Percentiles rank a stretch among this genome's conserved stretches.
phyloP scores from a whole-genome alignment of 2,888 invertebrate genomes.

The Cryptops parisi region DNA sequence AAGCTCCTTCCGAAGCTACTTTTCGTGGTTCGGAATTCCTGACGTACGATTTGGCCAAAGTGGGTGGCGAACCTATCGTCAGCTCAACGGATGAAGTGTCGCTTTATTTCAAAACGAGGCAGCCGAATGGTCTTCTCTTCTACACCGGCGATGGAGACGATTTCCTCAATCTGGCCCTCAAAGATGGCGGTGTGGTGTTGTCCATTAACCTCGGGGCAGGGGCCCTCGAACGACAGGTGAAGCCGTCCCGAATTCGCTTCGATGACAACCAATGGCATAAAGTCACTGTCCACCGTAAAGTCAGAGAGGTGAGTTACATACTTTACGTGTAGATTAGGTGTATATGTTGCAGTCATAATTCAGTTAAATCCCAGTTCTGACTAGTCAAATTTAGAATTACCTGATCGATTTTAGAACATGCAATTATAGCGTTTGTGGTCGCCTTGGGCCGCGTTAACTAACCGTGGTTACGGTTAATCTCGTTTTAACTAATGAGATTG shows the following conservation, averaged over 20 bases:
- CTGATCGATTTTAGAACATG: too few species aligned
- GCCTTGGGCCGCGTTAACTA: too few species aligned
- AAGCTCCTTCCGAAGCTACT: slow-evolving; percentile 83
- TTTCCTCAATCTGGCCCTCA: slow-evolving; percentile 73
- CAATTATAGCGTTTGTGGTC: too few species aligned
- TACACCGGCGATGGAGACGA: slow-evolving; percentile 84
- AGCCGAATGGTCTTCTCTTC: slow-evolving; percentile 78
- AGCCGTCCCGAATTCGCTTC: slow-evolving; percentile 72
- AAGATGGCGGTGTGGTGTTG: slow-evolving; percentile 74
- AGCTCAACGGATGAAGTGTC: slow-evolving; percentile 82
- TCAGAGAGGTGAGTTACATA: slow-evolving; percentile 83
- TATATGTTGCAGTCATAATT: too few species aligned
- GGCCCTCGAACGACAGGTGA: slow-evolving; percentile 40
- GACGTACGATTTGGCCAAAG: slow-evolving; percentile 74
- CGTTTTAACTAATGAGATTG: too few species aligned
- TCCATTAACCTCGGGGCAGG: slow-evolving; percentile 65
- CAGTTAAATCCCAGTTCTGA: too few species aligned
- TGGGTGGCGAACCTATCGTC: slow-evolving; percentile 72
- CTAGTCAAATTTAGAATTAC: too few species aligned
- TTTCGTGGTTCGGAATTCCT: slow-evolving; percentile 84
- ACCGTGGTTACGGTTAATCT: too few species aligned
- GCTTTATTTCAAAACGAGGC: slow-evolving; percentile 80
- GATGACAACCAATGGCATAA: slow-evolving; percentile 97
- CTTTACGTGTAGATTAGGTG: too few species aligned
- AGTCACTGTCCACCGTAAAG: slow-evolving; percentile 71